phyloP scores from a whole-genome alignment of 2,888 invertebrate genomes.

The Tethea ocularis region DNA sequence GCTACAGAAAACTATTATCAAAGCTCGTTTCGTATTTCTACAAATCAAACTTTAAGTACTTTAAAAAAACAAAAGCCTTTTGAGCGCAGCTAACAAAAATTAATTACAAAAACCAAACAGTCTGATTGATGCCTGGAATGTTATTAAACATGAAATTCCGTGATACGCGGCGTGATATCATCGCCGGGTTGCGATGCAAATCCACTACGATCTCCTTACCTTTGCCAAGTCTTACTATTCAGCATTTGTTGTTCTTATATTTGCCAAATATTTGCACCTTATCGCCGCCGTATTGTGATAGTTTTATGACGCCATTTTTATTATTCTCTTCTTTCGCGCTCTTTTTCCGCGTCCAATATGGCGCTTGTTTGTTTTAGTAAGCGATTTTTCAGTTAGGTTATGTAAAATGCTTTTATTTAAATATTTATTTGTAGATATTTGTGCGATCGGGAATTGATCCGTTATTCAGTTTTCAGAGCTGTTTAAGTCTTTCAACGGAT shows the following conservation, averaged over 20 bases:
- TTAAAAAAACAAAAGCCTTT: neutral
- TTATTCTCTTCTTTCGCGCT: conserved; percentile 52
- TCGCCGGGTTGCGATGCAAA: conserved; percentile 39
- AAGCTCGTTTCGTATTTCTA: neutral
- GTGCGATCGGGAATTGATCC: conserved; percentile 12
- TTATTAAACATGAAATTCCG: conserved; percentile 6
- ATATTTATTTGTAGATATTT: conserved; percentile 28
- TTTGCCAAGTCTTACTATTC: conserved; percentile 73
- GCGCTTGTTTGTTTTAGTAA: conserved; percentile 46
- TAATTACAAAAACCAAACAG: neutral
- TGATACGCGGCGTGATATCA: conserved; percentile 25
- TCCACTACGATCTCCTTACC: conserved; percentile 47
- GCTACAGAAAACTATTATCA: neutral
- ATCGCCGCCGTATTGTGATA: conserved; percentile 62
- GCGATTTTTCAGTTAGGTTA: conserved; percentile 26
- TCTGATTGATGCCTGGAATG: neutral
- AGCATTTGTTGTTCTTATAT: conserved; percentile 71
- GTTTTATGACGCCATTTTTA: conserved; percentile 64
- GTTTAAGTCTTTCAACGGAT: neutral
- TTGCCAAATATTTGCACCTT: conserved; percentile 76
- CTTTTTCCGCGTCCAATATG: conserved; percentile 54
- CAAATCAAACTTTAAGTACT: neutral
- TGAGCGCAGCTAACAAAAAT: neutral
- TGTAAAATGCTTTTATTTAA: conserved; percentile 23
- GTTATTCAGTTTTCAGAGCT: neutral